Evolutionary conservation across 2,113 vertebrate species (phyloP).

Genomic region (Cynoglossus semilaevis): DNA sequence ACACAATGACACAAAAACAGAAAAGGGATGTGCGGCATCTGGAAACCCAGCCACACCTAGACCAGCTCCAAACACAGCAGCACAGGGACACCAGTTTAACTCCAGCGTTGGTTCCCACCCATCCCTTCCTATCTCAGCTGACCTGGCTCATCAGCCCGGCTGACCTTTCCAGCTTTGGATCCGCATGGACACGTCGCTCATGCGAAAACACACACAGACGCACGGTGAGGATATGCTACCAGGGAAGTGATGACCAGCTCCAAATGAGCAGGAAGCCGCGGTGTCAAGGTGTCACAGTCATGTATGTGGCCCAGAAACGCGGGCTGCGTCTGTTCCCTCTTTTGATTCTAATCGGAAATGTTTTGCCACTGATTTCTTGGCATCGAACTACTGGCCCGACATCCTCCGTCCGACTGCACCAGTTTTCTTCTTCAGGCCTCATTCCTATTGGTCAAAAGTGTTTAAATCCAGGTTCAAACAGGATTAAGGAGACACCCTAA

Average conservation of each 20-base stretch:
- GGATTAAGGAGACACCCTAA: constrained; percentile 54
- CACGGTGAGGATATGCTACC: constrained; percentile 56
- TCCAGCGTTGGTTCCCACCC: constrained; percentile 57
- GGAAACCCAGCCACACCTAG: constrained; percentile 43
- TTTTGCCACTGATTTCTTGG: constrained; percentile 56
- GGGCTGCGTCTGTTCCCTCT: constrained; percentile 19
- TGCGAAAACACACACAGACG: background rate
- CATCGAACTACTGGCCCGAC: constrained; percentile 37
- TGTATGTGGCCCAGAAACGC: constrained; percentile 29
- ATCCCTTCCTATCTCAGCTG: constrained; percentile 38
- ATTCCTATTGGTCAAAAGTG: no score
- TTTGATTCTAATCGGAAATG: constrained; percentile 32
- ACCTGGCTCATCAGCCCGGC: constrained; percentile 52
- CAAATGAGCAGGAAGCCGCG: constrained; percentile 69
- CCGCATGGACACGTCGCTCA: background rate
- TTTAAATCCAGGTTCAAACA: no score
- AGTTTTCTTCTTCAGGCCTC: background rate
- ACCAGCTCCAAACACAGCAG: constrained; percentile 25
- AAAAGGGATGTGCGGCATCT: constrained; percentile 53
- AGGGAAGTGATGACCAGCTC: constrained; percentile 52
- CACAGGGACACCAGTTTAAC: constrained; percentile 8
- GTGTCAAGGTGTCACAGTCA: constrained; percentile 70
- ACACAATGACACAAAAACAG: constrained; percentile 43
- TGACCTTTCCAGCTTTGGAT: constrained; percentile 43
- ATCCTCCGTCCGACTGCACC: constrained; percentile 23